Percentiles rank a stretch among this genome's conserved stretches.
These are phyloP conservation scores for Carcina quercana DNA, from an alignment of 2,888 invertebrate species.

Conservation along the genomic window DNA sequence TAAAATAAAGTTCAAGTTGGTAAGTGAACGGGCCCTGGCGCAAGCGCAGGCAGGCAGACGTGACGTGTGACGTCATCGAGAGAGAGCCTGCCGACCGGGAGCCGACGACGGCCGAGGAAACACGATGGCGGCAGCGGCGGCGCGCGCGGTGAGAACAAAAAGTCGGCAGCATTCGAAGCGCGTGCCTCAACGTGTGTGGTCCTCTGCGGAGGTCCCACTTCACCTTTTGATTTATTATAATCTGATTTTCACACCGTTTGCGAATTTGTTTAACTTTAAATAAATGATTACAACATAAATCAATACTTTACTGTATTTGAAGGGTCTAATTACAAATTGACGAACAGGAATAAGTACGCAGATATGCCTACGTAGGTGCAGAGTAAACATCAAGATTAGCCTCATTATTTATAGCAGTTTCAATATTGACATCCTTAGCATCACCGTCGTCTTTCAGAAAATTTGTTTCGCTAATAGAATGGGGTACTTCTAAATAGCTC, in stretches of 20 bases:
- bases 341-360: too few species aligned
- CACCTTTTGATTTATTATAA: conserved; percentile 63
- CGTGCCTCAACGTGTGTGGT: conserved; percentile 86
- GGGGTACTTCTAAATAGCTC: conserved; percentile 46
- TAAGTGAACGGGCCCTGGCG: conserved; percentile 44
- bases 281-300: neutral
- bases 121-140: conserved; percentile 43
- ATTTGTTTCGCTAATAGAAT: conserved; percentile 32
- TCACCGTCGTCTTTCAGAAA: conserved; percentile 28
- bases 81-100: conserved; percentile 49
- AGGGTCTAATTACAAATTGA: too few species aligned
- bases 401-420: too few species aligned
- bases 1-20: conserved; percentile 75
- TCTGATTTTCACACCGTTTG: conserved; percentile 61
- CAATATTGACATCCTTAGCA: too few species aligned
- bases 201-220: conserved; percentile 71
- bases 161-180: conserved; percentile 77
- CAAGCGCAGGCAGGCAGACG: conserved; percentile 42
- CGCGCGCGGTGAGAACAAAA: conserved; percentile 56
- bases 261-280: conserved; percentile 24
- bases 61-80: conserved; percentile 47
- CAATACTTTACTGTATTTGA: neutral
- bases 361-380: too few species aligned
- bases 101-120: conserved; percentile 56
- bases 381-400: too few species aligned